phyloP scores from a whole-genome alignment of 2,888 invertebrate species.

The Scaptomyza cyrtandrae region DNA sequence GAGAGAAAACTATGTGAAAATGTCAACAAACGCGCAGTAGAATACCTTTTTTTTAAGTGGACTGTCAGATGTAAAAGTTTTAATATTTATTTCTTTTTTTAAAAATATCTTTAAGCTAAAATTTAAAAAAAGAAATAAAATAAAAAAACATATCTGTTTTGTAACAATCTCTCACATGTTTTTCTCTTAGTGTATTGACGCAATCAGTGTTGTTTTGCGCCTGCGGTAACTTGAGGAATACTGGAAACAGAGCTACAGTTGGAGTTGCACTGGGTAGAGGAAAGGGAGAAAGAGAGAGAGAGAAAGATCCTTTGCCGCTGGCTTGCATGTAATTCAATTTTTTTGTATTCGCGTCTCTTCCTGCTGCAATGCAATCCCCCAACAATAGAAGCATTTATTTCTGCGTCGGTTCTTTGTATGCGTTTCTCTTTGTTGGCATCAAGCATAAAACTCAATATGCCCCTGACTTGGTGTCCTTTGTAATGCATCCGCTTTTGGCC shows the following conservation, averaged over 20 bases:
- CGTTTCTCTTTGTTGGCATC: constrained; percentile 74
- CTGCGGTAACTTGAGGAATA: constrained; percentile 67
- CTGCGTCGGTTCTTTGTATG: constrained; percentile 75
- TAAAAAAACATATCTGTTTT: no score
- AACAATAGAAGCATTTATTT: constrained; percentile 78
- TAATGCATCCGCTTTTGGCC: constrained; percentile 73
- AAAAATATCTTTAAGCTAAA: no score
- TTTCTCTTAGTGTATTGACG: constrained; percentile 23
- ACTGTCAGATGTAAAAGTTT: no score
- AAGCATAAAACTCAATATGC: constrained; percentile 72
- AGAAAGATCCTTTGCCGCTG: constrained; percentile 32
- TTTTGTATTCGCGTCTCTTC: constrained; percentile 33
- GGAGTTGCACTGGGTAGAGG: background rate
- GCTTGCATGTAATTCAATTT: constrained; percentile 78
- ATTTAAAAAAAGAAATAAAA: background rate
- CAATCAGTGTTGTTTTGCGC: constrained; percentile 78
- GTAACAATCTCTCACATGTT: background rate
- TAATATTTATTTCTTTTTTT: no score
- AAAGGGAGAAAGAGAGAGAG: background rate
- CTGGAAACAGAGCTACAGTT: constrained; percentile 20
- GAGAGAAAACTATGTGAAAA: background rate
- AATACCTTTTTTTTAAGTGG: no score
- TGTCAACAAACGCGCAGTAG: background rate
- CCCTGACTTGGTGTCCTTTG: constrained; percentile 72
- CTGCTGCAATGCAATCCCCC: constrained; percentile 51